Conservation (phyloP, 1,140 invertebrate species). For the Drosophila funebris region DNA sequence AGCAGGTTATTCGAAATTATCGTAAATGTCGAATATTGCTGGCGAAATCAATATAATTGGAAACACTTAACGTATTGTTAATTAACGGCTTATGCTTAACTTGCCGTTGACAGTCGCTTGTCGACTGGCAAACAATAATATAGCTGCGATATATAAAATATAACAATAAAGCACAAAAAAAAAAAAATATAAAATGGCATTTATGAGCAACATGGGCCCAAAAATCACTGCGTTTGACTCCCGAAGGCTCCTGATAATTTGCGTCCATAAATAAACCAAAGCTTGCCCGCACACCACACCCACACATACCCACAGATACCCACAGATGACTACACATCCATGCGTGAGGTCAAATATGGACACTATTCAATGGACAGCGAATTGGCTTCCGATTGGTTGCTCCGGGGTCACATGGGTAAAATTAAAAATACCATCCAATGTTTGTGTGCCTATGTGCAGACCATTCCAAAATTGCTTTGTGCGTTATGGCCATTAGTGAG, state of each 20-base stretch:
- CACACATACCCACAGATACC: not conserved
- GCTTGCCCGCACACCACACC: not conserved
- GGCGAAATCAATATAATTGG: slow-evolving; percentile 30
- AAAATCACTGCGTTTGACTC: slow-evolving; percentile 71
- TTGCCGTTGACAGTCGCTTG: slow-evolving; percentile 59
- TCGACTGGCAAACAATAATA: slow-evolving; percentile 55
- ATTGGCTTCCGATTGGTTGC: slow-evolving; percentile 38
- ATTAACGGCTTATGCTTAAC: slow-evolving; percentile 26
- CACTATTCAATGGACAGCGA: slow-evolving; percentile 19
- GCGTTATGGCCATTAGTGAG: slow-evolving; percentile 38
- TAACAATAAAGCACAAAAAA: slow-evolving; percentile 64
- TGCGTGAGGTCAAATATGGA: slow-evolving; percentile 19
- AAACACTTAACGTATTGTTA: not conserved
- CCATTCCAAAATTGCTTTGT: slow-evolving; percentile 33
- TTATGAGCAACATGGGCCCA: slow-evolving; percentile 45
- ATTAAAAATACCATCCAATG: slow-evolving; percentile 57
- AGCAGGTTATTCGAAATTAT: slow-evolving; percentile 36
- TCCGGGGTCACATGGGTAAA: slow-evolving; percentile 35
- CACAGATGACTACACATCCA: not conserved
- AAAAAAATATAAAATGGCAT: slow-evolving; percentile 54
- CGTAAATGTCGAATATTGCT: slow-evolving; percentile 7
- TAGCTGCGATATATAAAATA: slow-evolving; percentile 68
- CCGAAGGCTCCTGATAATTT: slow-evolving; percentile 57
- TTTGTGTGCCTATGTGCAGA: not conserved
- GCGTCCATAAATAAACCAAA: slow-evolving; percentile 62